Base-by-base conservation (phyloP, 1,140 invertebrate species). In the Aphidius gifuensis region DNA sequence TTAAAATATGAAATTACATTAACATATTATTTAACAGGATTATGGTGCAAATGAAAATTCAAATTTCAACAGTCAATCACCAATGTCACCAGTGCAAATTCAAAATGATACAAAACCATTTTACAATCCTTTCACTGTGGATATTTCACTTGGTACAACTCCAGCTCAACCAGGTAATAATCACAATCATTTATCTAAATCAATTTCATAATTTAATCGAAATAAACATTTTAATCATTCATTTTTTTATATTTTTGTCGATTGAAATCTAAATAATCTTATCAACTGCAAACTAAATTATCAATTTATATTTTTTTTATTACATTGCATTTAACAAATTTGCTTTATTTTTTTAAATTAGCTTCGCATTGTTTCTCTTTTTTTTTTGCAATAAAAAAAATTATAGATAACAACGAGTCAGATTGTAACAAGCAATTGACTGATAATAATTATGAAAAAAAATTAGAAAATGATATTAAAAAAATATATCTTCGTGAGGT, bases 401-500 rank as follows among this genome's bases (percentile, higher is more conserved):
- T 69, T 71, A 32, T 62, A 72, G 72, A 66, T 45, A 63, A 58
- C 32, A 59, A 69, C 39, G 62, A 55, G 45, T 64, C 60, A 32
- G 23, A 32, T 45, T 64, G 62, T 38, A 63, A 53, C 40, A 61
- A 53, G 7, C 39, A 49, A 32, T 38, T 53, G 4, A 48, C 66
- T 9, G 58, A 55, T 39, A 70, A 68, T 56, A 62, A 55, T 45
- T 62, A 59, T 39, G 57, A 56, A 38, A 68, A 67, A 16, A 47
- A 49, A 38, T 21, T 4, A 3, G 48, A 65, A 45, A 68, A 60
- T 11, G 75, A 79, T 46, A 64, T 79, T 6, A 78, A 77, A 64
- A 80, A 78, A 64, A 74, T 80, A 44, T 79, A 80, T 58, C 61
- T 81, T 6, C 69, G 77, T 7, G 79, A 81, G 60, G 71, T 81